Evolutionary conservation across 2,113 vertebrate species (phyloP).

Genomic region (Semnornis frantzii): DNA sequence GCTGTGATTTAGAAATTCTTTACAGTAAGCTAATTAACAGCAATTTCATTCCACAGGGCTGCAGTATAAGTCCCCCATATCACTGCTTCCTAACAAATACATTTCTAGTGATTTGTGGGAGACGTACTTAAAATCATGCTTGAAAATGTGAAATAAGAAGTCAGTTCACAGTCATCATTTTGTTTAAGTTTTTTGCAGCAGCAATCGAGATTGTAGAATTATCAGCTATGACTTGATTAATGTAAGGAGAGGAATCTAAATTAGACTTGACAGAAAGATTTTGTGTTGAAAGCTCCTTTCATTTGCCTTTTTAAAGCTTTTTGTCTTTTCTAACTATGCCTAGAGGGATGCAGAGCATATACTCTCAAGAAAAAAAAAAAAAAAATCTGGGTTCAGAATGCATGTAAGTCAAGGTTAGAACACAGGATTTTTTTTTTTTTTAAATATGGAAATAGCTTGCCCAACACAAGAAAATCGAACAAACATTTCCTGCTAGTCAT

Average conservation of each 20-base stretch:
- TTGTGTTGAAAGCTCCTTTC: background rate
- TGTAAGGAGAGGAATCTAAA: background rate
- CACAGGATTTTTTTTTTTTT: background rate
- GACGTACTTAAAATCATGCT: background rate
- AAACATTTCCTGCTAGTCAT: background rate
- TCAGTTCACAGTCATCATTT: background rate
- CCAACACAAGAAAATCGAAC: background rate
- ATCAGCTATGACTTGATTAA: background rate
- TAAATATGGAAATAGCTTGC: background rate
- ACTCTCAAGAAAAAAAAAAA: background rate
- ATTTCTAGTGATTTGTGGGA: background rate
- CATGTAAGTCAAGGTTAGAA: background rate
- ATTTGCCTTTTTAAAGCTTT: background rate
- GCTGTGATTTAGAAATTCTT: background rate
- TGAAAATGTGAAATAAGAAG: background rate
- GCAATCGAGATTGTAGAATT: background rate
- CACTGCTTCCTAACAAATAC: background rate
- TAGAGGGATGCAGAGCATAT: background rate
- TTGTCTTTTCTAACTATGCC: background rate
- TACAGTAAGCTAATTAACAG: background rate
- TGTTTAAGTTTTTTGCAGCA: background rate
- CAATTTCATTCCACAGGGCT: background rate
- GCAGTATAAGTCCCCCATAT: rapidly evolving
- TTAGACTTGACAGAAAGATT: background rate
- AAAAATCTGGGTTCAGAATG: background rate